Evolutionary conservation across 2,888 invertebrate genomes (phyloP), one percentile per base, ranked within the genome.

Genomic region (Ctenicera cuprea): DNA sequence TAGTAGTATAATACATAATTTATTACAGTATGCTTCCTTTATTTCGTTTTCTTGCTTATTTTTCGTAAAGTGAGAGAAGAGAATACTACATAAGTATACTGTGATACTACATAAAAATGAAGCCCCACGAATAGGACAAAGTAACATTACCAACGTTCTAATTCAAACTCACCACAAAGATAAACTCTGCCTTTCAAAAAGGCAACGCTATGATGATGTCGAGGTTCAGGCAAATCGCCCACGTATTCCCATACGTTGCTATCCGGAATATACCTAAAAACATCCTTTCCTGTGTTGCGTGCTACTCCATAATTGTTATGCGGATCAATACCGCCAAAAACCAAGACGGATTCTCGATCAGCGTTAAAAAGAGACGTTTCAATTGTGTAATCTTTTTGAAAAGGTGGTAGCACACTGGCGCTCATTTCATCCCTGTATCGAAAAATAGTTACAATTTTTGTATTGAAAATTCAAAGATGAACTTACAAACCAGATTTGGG

Each of bases 271-370:
- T 91, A 93, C 78, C 90, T 78, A 77, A 85, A 87, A 54, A 94
- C 91, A 81, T 91, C 90, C 81, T 90, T 91, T 5, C 92, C 93
- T 1, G 89, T 89, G 76, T 92, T 92, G 20, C 88, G 87, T 0
- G 88, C 88, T 0, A 86, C 78, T 0, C 90, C 91, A 77, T 90
- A 91, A 3, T 88, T 84, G 12, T 87, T 87, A 79, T 92, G 91
- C 4, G 92, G 92, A 84, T 94, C 92, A 22, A 91, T 89, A 2
- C 94, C 94, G 4, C 93, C 94, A 80, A 94, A 92, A 14, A 93
- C 89, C 11, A 93, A 84, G 3, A 93, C 89, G 0, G 91, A 89
- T 81, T 92, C 92, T 33, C 89, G 86, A 63, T 91, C 90, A 81
- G 88, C 87, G 77, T 89, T 89, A 81, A 90, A 91, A 1, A 91